Base-by-base conservation (phyloP, 2,113 vertebrate genomes). In the Ia io region DNA sequence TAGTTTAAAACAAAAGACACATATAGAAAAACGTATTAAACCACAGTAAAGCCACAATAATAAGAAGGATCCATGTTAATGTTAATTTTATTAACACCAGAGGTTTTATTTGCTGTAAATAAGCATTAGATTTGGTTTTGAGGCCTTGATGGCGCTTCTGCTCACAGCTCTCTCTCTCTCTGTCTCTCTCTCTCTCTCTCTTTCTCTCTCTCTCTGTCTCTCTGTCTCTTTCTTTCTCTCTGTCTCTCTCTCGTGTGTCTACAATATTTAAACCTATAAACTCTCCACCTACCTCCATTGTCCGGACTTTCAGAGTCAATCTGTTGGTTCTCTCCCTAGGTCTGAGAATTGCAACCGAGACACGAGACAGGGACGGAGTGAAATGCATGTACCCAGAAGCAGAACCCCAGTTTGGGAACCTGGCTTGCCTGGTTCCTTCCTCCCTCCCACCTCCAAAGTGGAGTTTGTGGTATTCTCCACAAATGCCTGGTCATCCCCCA, bases 91-190 rank as follows among this genome's bases (percentile, higher is more conserved):
- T 92, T 65, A 78, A 87, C 40, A 70, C 42, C 18, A n/a, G 1
- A 74, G 32, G 83, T 93, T 93, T 18, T 67, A 83, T 69, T 89
- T 78, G 49, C 74, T 35, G n/a, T 74, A 94, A 83, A 47, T 42
- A 80, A 93, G 35, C 25, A 35, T 22, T 73, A 30, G 35, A 22
- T 79, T 88, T 93, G 90, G 47, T 88, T 79, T 80, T 80, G 63
- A 95, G 49, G 70, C 88, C 56, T 40, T 84, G 63, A 37, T 9
- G 20, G 42, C 8, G 22, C 56, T 86, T 53, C 44, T 56, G 22
- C 65, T 73, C 61, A 49, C 11, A 37, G 12, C 42, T 51, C 49
- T 56, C 53, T 56, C 20, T 56, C 53, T 56, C 6, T 56, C 53
- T 56, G 20, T 56, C 20, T 56, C 53, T 56, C 53, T 56, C 53